Evolutionary conservation across 2,113 vertebrate species (phyloP).

Genomic region (Phrynosoma blainvillii): DNA sequence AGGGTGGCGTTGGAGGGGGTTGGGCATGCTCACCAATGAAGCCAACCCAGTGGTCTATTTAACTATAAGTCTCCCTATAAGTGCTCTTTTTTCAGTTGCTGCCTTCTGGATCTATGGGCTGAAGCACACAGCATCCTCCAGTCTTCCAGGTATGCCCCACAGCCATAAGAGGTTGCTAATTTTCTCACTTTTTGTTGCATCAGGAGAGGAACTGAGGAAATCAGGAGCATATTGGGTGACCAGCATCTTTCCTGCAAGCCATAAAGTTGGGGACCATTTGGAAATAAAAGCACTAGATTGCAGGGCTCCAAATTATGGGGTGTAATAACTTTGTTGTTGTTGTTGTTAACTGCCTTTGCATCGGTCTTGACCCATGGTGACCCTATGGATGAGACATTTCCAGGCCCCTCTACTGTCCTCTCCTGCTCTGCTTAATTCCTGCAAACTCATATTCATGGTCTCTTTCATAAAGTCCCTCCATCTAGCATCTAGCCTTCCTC

Average conservation of each 20-base stretch:
- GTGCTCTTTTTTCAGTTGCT: constrained; percentile 26
- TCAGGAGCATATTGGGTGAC: neutral
- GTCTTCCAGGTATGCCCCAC: constrained; percentile 43
- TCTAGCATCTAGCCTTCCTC: too few species aligned
- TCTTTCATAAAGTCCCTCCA: too few species aligned
- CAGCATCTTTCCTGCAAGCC: neutral
- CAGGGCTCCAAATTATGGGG: too few species aligned
- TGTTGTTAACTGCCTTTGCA: too few species aligned
- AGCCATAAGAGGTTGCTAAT: constrained; percentile 68
- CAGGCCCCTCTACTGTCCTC: too few species aligned
- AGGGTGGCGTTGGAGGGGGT: constrained; percentile 69
- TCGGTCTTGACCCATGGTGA: too few species aligned
- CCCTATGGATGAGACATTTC: too few species aligned
- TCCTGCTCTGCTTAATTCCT: too few species aligned
- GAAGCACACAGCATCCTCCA: neutral
- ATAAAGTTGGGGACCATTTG: too few species aligned
- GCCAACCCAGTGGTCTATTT: constrained; percentile 61
- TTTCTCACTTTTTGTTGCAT: accelerated
- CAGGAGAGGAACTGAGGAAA: neutral
- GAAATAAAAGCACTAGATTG: too few species aligned
- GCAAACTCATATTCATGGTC: too few species aligned
- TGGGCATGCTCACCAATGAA: constrained; percentile 72
- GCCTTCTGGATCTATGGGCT: neutral
- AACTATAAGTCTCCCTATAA: constrained; percentile 40
- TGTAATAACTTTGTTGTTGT: too few species aligned